Conservation (phyloP, 2,113 vertebrate genomes). For the Marmota monax region DNA sequence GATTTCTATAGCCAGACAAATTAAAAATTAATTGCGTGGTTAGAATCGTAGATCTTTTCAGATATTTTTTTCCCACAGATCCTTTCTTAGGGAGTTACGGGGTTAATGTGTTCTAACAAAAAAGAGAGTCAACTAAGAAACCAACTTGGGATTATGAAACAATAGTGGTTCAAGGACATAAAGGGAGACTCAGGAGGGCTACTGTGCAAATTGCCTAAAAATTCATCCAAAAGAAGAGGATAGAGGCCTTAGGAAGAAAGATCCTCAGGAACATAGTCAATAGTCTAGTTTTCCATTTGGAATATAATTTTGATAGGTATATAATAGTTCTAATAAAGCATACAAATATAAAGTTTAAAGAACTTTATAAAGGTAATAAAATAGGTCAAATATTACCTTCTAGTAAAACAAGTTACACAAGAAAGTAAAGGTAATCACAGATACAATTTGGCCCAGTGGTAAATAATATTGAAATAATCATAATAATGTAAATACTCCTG, state of each 20-base stretch:
- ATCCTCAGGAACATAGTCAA: not conserved
- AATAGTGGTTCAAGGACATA: not conserved
- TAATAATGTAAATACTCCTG: not conserved
- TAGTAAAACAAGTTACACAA: not conserved
- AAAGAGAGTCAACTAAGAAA: not conserved
- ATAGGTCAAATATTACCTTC: not conserved
- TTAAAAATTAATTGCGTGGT: not conserved
- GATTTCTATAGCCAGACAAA: not conserved
- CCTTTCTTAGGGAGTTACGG: not conserved
- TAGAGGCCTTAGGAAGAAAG: not conserved
- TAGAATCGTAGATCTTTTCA: not conserved
- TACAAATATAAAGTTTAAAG: not conserved
- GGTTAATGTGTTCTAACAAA: not conserved
- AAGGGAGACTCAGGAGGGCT: not conserved
- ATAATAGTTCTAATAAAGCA: not conserved
- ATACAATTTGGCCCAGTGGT: not conserved
- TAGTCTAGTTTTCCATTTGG: not conserved
- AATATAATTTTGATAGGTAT: not conserved
- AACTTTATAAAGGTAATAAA: not conserved
- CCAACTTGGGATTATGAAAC: not conserved
- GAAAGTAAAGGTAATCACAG: not conserved
- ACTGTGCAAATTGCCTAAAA: not conserved
- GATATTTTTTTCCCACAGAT: not conserved
- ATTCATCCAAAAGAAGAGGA: not conserved
- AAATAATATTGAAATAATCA: slow-evolving; percentile 11